A percentile compares a stretch with the other conserved stretches of the same genome.
Evolutionary conservation across 1,140 invertebrate genomes (phyloP).

Genomic region (Eumaeus atala): DNA sequence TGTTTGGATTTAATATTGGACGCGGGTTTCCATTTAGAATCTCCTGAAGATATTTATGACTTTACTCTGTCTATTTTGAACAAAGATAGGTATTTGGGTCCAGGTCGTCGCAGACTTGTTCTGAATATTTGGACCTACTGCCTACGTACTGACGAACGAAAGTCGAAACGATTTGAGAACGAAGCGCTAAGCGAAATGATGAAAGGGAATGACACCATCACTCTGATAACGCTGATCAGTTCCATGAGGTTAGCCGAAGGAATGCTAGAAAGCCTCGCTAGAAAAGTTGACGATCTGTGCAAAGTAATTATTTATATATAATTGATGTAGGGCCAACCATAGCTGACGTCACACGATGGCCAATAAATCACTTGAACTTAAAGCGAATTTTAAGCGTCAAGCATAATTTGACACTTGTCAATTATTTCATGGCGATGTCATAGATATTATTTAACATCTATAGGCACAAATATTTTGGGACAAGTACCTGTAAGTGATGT

Average conservation of each 20-base stretch:
- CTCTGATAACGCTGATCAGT: slow-evolving; percentile 43
- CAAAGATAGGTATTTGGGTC: slow-evolving; percentile 31
- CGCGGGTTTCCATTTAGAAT: slow-evolving; percentile 61
- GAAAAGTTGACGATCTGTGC: slow-evolving; percentile 57
- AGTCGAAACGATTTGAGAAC: slow-evolving; percentile 48
- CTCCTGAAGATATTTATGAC: slow-evolving; percentile 47
- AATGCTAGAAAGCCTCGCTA: slow-evolving; percentile 59
- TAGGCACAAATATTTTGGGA: too few species aligned
- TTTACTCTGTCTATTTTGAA: slow-evolving; percentile 45
- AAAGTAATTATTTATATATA: slow-evolving; percentile 36
- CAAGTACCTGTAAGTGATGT: too few species aligned
- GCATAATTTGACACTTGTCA: neutral
- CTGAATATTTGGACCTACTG: slow-evolving; percentile 61
- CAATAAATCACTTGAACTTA: too few species aligned
- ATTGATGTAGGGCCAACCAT: too few species aligned
- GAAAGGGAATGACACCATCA: slow-evolving; percentile 35
- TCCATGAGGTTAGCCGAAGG: slow-evolving; percentile 56
- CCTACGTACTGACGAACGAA: slow-evolving; percentile 46
- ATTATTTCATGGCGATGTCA: neutral
- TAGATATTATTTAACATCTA: too few species aligned
- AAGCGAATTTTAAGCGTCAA: too few species aligned
- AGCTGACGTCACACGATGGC: too few species aligned
- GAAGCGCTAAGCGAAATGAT: slow-evolving; percentile 49
- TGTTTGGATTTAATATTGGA: slow-evolving; percentile 68
- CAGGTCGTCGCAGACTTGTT: slow-evolving; percentile 42